Evolutionary conservation across 2,888 invertebrate species (phyloP).

Genomic region (Caenorhabditis plicata): DNA sequence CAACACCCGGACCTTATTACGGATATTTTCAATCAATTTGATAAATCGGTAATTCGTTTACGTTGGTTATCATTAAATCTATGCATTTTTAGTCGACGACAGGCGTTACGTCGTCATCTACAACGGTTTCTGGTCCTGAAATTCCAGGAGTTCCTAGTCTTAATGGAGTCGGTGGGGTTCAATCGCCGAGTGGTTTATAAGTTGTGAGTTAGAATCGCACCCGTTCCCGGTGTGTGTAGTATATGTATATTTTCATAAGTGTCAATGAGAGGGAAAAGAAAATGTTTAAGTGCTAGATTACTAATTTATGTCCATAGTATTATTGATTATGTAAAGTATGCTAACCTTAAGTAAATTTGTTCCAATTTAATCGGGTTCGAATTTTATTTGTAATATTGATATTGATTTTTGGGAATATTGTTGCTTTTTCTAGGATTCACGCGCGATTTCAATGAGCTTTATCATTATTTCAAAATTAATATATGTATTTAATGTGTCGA

Average conservation of each 20-base stretch:
- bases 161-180: constrained; percentile 1
- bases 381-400: no score
- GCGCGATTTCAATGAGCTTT: no score
- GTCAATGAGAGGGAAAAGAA: no score
- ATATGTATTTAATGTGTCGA: no score
- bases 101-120: constrained; percentile 14
- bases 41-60: constrained; percentile 17
- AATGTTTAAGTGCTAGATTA: no score
- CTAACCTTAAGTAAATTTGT: no score
- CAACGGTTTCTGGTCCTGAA: constrained; percentile 8
- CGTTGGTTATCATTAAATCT: background rate
- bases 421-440: no score
- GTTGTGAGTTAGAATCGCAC: background rate
- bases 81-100: constrained; percentile 19
- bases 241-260: constrained; percentile 1
- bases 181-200: constrained; percentile 14
- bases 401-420: no score
- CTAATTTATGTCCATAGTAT: no score
- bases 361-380: no score
- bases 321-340: no score
- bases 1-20: constrained; percentile 60
- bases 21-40: constrained; percentile 53
- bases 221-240: background rate
- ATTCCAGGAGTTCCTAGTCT: constrained; percentile 14
- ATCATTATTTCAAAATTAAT: no score